Evolutionary conservation across 2,888 invertebrate genomes (phyloP).

Genomic region (Patella pellucida): DNA sequence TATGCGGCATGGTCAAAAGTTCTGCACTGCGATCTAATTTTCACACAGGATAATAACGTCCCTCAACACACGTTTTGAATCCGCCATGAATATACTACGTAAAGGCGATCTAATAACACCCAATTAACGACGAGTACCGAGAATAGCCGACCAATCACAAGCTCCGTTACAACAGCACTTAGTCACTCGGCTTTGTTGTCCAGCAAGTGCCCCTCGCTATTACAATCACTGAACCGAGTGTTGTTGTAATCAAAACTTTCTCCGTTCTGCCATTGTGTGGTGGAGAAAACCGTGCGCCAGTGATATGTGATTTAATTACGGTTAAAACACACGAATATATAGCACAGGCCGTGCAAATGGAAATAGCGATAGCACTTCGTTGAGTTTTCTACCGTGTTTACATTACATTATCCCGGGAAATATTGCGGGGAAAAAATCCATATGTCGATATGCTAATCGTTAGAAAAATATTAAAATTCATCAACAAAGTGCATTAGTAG

Average conservation of each 20-base stretch:
- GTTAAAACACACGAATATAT: not conserved
- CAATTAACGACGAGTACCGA: conserved; percentile 64
- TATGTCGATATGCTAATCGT: not conserved
- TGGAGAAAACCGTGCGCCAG: not conserved
- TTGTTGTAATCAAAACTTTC: too few relatives aligned
- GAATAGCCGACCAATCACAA: conserved; percentile 59
- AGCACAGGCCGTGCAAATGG: too few relatives aligned
- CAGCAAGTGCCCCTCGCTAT: conserved; percentile 5
- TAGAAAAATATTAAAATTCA: too few relatives aligned
- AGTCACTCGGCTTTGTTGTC: conserved; percentile 35
- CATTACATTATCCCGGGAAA: too few relatives aligned
- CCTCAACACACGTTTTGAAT: conserved; percentile 65
- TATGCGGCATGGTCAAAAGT: conserved; percentile 78
- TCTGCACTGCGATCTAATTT: conserved; percentile 49
- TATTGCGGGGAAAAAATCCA: conserved; percentile 1
- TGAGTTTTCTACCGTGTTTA: too few relatives aligned
- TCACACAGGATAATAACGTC: conserved; percentile 48
- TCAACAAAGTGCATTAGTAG: too few relatives aligned
- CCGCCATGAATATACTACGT: conserved; percentile 67
- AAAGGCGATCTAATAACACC: conserved; percentile 64
- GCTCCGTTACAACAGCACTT: conserved; percentile 50
- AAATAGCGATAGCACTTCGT: too few relatives aligned
- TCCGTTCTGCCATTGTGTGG: too few relatives aligned
- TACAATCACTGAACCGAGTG: not conserved
- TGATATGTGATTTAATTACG: not conserved